Evolutionary conservation across 1,140 invertebrate species (phyloP).

Genomic region (Eriosoma lanigerum): DNA sequence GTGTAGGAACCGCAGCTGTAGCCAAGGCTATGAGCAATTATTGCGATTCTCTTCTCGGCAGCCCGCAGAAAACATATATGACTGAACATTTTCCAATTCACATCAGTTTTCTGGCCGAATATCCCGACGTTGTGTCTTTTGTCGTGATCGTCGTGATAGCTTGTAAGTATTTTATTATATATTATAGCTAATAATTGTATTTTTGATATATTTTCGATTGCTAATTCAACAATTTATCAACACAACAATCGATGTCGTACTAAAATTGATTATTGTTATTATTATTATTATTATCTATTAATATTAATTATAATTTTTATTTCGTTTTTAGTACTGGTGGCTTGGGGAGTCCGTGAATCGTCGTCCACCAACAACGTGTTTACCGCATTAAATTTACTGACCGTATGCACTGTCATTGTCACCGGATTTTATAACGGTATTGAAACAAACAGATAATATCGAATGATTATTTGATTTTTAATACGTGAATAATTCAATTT

Average conservation of each 20-base stretch:
- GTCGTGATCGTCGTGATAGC: conserved; percentile 64
- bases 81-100: conserved; percentile 64
- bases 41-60: conserved; percentile 67
- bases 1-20: conserved; percentile 68
- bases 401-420: conserved; percentile 79
- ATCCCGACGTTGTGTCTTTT: conserved; percentile 71
- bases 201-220: too few relatives aligned
- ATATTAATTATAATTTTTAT: too few relatives aligned
- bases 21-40: conserved; percentile 74
- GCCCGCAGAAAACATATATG: conserved; percentile 66
- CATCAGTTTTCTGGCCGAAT: conserved; percentile 64
- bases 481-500: conserved; percentile 59
- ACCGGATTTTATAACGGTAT: conserved; percentile 81
- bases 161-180: conserved; percentile 61
- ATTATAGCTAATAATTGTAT: too few relatives aligned
- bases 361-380: conserved; percentile 88
- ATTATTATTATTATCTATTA: too few relatives aligned
- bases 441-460: too few relatives aligned
- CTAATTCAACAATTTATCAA: too few relatives aligned
- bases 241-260: too few relatives aligned
- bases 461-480: too few relatives aligned
- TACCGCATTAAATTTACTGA: conserved; percentile 80
- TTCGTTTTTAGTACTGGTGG: conserved; percentile 68
- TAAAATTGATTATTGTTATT: too few relatives aligned
- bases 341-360: conserved; percentile 85